These are phyloP conservation scores for Heliconius cydno DNA, from an alignment of 2,888 invertebrate genomes.

Conservation along the genomic window DNA sequence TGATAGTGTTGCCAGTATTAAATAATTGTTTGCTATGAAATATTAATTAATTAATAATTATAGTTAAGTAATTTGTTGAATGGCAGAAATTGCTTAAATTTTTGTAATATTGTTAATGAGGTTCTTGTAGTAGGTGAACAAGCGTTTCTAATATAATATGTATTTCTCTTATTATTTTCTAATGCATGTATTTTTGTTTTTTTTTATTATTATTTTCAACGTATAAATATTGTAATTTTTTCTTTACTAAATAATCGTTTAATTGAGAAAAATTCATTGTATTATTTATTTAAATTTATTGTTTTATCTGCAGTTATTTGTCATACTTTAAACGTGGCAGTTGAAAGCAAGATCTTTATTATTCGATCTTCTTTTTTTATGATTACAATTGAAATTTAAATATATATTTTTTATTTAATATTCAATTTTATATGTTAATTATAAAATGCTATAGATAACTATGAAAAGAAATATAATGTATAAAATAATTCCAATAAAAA, in stretches of 20 bases:
- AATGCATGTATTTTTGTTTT: background rate
- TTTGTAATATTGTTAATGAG: slow-evolving; percentile 40
- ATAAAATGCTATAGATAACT: slow-evolving; percentile 8
- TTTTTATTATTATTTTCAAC: too few species aligned
- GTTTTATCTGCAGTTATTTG: background rate
- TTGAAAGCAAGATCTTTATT: background rate
- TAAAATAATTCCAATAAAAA: slow-evolving; percentile 44
- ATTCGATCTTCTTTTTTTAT: too few species aligned
- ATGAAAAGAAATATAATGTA: slow-evolving; percentile 15
- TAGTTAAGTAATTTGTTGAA: slow-evolving; percentile 37
- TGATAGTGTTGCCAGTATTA: slow-evolving; percentile 72
- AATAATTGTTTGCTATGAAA: slow-evolving; percentile 47
- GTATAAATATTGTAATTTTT: background rate
- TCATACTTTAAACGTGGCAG: background rate
- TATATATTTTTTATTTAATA: background rate
- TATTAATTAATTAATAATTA: slow-evolving; percentile 30
- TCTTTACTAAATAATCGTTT: background rate
- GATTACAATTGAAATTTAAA: background rate
- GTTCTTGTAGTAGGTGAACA: slow-evolving; percentile 30
- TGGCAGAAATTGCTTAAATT: slow-evolving; percentile 32
- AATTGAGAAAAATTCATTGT: background rate
- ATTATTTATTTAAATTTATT: background rate
- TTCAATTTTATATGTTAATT: slow-evolving; percentile 4
- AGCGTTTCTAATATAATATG: background rate
- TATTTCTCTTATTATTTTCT: background rate